Evolutionary conservation across 2,113 vertebrate genomes (phyloP), one percentile per base, ranked within the genome.

Genomic region (Glareola pratincola): DNA sequence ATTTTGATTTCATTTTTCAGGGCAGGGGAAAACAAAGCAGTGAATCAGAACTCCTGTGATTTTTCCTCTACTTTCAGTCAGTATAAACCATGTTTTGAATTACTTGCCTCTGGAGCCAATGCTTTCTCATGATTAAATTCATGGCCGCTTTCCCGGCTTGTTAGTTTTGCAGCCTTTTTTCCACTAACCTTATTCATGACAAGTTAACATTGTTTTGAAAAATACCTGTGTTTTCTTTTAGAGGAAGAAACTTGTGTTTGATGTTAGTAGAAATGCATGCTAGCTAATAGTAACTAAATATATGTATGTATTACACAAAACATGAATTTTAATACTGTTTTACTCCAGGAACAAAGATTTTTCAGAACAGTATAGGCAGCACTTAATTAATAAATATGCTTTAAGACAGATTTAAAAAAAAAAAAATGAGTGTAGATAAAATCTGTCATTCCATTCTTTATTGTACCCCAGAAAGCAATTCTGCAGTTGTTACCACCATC

Each of bases 1-100:
- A 54, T 76, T 95, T 93, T 72, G 11, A 77, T 83, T 94, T 93
- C 24, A 64, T 80, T 94, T 90, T 83, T 88, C 50, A 80, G 41
- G 6, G 43, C 41, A 77, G 36, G 59, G 20, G 19, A 83, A 93
- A 84, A 90, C 63, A 84, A 94, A 93, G 53, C 39, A 43, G 37
- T 93, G 79, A 88, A 96, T 88, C 67, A 90, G 71, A 90, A 84
- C 13, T 79, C 10, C 29, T 57, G 45, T 30, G 50, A 89, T 86
- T 89, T 93, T 80, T 24, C 45, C 32, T 76, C 59, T 77, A 3
- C 71, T 97, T 94, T 80, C 66, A 69, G 53, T 41, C 66, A 88
- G 51, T 10, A 47, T 36, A 87, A 85, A 60, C 3, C 37, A 39
- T 30, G 56, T 63, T 85, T 86, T 83, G 59, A 90, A 88, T 74